phyloP scores from a whole-genome alignment of 1,140 invertebrate genomes.

The Sitobion miscanthi region DNA sequence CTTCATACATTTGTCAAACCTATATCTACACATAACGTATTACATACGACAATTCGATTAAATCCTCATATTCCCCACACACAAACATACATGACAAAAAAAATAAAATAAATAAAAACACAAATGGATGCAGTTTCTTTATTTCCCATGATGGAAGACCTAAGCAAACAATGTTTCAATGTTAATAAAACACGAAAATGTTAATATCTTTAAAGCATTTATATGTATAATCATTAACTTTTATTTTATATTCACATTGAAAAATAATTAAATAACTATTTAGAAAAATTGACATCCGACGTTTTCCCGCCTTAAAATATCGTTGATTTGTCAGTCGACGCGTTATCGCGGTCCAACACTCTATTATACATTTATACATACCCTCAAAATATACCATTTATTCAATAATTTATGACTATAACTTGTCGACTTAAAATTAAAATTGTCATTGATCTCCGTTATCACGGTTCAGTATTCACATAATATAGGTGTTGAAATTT shows the following conservation, averaged over 20 bases:
- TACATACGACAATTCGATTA: constrained; percentile 15
- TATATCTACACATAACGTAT: constrained; percentile 2
- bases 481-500: background rate
- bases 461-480: background rate
- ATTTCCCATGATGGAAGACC: background rate
- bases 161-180: background rate
- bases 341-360: background rate
- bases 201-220: background rate
- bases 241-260: background rate
- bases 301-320: background rate
- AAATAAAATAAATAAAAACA: background rate
- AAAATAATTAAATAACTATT: background rate
- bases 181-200: background rate
- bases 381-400: background rate
- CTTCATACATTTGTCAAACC: background rate
- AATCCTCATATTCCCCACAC: background rate
- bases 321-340: background rate
- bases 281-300: background rate
- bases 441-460: background rate
- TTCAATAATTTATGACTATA: background rate
- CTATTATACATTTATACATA: background rate
- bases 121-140: background rate
- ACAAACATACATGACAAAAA: background rate
- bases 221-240: background rate
- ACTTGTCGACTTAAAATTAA: background rate